Base-by-base conservation (phyloP, 1,140 invertebrate species). In the Eumeta japonica region DNA sequence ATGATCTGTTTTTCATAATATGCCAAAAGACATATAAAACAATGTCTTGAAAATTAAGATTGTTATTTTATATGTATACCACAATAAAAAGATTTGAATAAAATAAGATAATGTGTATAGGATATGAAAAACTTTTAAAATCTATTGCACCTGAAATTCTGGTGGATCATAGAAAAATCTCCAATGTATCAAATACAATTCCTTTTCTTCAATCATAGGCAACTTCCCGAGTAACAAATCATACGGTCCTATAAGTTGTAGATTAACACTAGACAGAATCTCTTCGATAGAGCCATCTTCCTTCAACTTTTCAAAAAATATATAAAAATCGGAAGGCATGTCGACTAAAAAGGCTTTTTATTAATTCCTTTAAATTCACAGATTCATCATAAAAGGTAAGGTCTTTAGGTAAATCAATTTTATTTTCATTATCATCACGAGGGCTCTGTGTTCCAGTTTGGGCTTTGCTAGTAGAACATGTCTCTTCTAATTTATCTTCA, bases 81-180 rank as follows among this genome's bases (percentile, higher is more conserved):
- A n/a, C n/a, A n/a, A n/a, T n/a, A n/a, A n/a, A n/a, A n/a, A n/a
- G n/a, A n/a, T n/a, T n/a, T n/a, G n/a, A n/a, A n/a, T n/a, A n/a
- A n/a, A n/a, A n/a, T n/a, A n/a, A n/a, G n/a, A n/a, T n/a, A n/a
- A n/a, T n/a, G n/a, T 43, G 41, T 38, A 30, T 35, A 38, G 20
- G 16, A 35, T 38, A 29, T 37, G 39, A 38, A 35, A 14, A 15
- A 35, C 20, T 24, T 40, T 45, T 30, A 35, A 15, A 24, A 36
- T 45, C 39, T 43, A 4, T 29, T 29, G 38, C 78, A 86, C 84
- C 75, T 89, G 88, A 71, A 96, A 92, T 76, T 97, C 93, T 19
- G 94, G 93, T 28, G 90, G 90, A 80, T 97, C 94, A 75, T 90
- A 94, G 66, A 84, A 96, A 75, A 89, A 95, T 53, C 94, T 80